Percentiles rank a stretch among this genome's conserved stretches.
These are phyloP conservation scores for Sarcophaga variegata DNA, from an alignment of 2,888 invertebrate species.

Conservation along the genomic window DNA sequence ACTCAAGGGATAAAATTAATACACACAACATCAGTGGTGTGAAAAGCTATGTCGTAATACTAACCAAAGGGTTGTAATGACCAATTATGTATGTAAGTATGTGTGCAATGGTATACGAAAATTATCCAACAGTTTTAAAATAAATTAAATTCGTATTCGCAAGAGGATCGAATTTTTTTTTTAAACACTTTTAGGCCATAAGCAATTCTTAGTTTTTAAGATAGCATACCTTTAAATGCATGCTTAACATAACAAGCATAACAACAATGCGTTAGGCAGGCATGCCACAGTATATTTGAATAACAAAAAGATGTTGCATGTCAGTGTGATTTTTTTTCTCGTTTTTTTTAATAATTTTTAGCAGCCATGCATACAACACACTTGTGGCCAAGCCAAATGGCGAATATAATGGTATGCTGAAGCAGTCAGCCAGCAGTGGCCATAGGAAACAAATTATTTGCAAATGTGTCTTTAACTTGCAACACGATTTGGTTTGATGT, in stretches of 20 bases:
- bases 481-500: background rate
- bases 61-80: too few relatives aligned
- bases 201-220: background rate
- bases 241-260: background rate
- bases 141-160: too few relatives aligned
- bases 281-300: background rate
- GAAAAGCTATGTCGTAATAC: too few relatives aligned
- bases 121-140: too few relatives aligned
- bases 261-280: background rate
- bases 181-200: too few relatives aligned
- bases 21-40: too few relatives aligned
- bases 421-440: background rate
- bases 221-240: background rate
- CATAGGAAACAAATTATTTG: background rate
- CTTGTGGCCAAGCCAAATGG: background rate
- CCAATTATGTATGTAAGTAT: too few relatives aligned
- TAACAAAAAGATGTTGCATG: constrained; percentile 48
- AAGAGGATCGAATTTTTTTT: too few relatives aligned
- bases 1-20: too few relatives aligned
- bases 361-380: constrained; percentile 14
- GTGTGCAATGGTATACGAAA: too few relatives aligned
- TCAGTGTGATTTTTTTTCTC: background rate
- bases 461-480: background rate
- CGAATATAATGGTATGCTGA: background rate
- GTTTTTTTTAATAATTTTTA: constrained; percentile 23